Conservation (phyloP, 2,888 invertebrate species). For the Erebia epiphron region DNA sequence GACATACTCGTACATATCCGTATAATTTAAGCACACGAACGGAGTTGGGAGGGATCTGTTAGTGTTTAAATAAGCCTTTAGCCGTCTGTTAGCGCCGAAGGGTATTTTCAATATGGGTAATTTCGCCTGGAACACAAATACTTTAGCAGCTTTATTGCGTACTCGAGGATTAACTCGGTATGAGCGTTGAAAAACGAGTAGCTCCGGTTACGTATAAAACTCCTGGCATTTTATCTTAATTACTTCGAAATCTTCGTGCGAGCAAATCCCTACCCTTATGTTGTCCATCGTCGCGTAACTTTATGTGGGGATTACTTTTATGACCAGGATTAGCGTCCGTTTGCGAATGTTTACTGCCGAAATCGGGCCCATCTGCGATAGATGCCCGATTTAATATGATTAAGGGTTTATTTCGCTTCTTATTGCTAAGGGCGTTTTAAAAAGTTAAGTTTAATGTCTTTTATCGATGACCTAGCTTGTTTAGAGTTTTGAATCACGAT, state of each 20-base stretch:
- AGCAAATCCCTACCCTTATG: conserved; percentile 80
- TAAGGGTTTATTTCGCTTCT: conserved; percentile 38
- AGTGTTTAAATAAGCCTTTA: conserved; percentile 73
- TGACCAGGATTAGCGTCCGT: conserved; percentile 78
- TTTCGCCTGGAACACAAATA: conserved; percentile 79
- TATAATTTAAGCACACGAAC: not conserved
- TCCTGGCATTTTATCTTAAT: conserved; percentile 81
- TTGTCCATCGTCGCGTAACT: conserved; percentile 81
- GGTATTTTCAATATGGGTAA: conserved; percentile 82
- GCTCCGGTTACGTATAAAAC: conserved; percentile 74
- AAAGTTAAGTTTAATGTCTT: not conserved
- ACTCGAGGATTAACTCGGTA: conserved; percentile 79
- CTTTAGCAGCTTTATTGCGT: conserved; percentile 81
- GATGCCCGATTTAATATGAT: conserved; percentile 48
- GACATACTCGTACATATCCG: not conserved
- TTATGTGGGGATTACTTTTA: conserved; percentile 83
- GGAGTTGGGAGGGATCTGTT: conserved; percentile 9
- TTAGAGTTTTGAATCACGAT: not conserved
- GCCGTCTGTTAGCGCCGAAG: conserved; percentile 75
- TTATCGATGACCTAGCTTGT: not conserved
- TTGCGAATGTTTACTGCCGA: conserved; percentile 78
- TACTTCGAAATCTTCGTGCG: conserved; percentile 80
- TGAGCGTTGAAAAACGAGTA: conserved; percentile 77
- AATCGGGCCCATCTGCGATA: conserved; percentile 62
- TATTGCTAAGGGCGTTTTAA: conserved; percentile 20